These are phyloP conservation scores for Acanthurus lineatus DNA, from an alignment of 2,797 vertebrate species.

Conservation along the genomic window DNA sequence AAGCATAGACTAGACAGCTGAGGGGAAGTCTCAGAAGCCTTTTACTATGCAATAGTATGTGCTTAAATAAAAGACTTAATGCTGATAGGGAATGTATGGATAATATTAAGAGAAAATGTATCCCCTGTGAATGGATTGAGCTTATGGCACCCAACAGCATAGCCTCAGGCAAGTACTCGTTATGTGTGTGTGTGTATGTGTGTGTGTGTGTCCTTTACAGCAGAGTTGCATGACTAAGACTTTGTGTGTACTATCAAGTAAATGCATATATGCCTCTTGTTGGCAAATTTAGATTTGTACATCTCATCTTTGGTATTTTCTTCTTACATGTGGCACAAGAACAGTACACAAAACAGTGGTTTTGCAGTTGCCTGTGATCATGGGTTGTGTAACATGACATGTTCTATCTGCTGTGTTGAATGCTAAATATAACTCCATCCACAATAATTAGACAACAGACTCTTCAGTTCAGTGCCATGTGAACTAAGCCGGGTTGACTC, in stretches of 20 bases:
- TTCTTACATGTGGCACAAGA: constrained; percentile 43
- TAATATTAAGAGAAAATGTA: too few species aligned
- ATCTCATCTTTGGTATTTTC: constrained; percentile 30
- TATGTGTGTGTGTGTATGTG: constrained; percentile 30
- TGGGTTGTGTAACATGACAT: constrained; percentile 8
- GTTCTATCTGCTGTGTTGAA: constrained; percentile 16
- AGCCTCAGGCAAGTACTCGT: constrained; percentile 19
- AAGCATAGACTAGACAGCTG: too few species aligned
- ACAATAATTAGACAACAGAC: neutral
- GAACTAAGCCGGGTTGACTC: neutral
- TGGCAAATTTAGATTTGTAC: constrained; percentile 42
- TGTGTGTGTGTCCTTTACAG: constrained; percentile 53
- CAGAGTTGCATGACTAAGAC: constrained; percentile 67
- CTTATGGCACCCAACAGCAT: constrained; percentile 40
- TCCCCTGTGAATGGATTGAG: constrained; percentile 1
- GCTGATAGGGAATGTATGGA: too few species aligned
- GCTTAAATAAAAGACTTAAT: too few species aligned
- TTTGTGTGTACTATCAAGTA: constrained; percentile 62
- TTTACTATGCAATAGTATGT: too few species aligned
- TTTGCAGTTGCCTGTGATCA: constrained; percentile 24
- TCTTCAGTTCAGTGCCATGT: neutral
- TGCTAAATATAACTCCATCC: constrained; percentile 1
- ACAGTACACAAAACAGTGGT: constrained; percentile 6
- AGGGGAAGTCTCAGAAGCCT: too few species aligned
- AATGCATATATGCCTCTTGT: constrained; percentile 58